These are phyloP conservation scores for Proisotoma minuta DNA, from an alignment of 2,888 invertebrate genomes.

Conservation along the genomic window DNA sequence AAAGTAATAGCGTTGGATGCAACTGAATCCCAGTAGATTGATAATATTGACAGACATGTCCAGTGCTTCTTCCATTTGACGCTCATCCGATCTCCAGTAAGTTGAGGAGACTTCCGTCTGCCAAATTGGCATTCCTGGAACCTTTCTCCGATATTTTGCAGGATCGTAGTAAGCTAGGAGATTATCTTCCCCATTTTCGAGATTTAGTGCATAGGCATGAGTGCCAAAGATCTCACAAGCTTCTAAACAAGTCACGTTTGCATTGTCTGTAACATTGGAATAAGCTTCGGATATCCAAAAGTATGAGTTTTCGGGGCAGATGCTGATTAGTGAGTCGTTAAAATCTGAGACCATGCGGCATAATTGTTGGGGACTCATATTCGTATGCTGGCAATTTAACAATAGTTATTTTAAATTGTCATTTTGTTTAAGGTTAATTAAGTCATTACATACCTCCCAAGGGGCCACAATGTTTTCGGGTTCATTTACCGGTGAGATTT, in stretches of 20 bases:
- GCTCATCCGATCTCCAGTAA: neutral
- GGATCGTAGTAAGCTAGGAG: constrained; percentile 23
- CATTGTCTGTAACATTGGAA: neutral
- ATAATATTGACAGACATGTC: constrained; percentile 21
- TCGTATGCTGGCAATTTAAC: constrained; percentile 13
- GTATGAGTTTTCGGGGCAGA: constrained; percentile 30
- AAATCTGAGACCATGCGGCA: constrained; percentile 24
- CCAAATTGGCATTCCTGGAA: constrained; percentile 18
- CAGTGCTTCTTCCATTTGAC: constrained; percentile 29
- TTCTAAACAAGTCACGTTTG: neutral
- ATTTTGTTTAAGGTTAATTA: neutral
- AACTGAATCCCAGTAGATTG: constrained; percentile 27
- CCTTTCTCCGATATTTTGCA: neutral
- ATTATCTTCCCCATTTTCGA: constrained; percentile 5
- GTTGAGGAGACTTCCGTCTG: constrained; percentile 30
- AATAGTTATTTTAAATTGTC: neutral
- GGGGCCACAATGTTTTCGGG: constrained; percentile 26
- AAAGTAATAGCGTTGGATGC: constrained; percentile 30
- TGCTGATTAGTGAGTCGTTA: constrained; percentile 21
- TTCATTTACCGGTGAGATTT: constrained; percentile 28
- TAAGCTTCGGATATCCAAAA: constrained; percentile 18
- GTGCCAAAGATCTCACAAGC: constrained; percentile 15
- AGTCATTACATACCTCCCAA: constrained; percentile 7
- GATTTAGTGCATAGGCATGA: constrained; percentile 22
- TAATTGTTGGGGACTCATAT: constrained; percentile 25